These are phyloP conservation scores for Heliconius hewitsoni DNA, from an alignment of 1,140 invertebrate species.

Conservation along the genomic window DNA sequence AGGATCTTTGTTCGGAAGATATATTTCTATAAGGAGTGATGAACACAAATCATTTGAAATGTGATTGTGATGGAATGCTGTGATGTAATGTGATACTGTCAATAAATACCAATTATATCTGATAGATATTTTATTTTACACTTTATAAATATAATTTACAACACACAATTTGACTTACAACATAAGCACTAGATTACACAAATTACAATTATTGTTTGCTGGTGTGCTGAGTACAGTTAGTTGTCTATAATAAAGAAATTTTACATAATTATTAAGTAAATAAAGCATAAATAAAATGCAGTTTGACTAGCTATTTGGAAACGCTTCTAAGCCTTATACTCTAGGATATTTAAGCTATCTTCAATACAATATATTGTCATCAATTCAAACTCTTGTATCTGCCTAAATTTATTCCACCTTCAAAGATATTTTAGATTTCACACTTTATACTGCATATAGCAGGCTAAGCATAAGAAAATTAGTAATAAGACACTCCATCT, in stretches of 20 bases:
- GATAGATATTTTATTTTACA: conserved; percentile 36
- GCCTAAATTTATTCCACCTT: neutral
- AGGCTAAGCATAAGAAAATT: too few relatives aligned
- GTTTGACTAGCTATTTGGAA: conserved; percentile 40
- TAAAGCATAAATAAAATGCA: conserved; percentile 33
- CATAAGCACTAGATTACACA: conserved; percentile 28
- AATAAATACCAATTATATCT: conserved; percentile 33
- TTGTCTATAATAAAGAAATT: neutral
- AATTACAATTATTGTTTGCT: conserved; percentile 11
- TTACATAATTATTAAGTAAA: conserved; percentile 14
- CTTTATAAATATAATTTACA: conserved; percentile 36
- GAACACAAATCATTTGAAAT: neutral
- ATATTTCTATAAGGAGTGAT: conserved; percentile 1
- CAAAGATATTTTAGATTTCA: neutral
- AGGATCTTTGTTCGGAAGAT: conserved; percentile 4
- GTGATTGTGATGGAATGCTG: conserved; percentile 5
- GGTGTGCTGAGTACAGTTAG: conserved; percentile 10
- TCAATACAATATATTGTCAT: conserved; percentile 25
- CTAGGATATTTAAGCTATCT: conserved; percentile 16
- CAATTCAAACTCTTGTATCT: neutral
- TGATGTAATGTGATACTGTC: conserved; percentile 37
- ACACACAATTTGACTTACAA: conserved; percentile 26
- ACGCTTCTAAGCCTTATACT: conserved; percentile 18
- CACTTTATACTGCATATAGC: too few relatives aligned
- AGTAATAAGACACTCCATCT: too few relatives aligned